phyloP scores from a whole-genome alignment of 2,113 vertebrate species.

The Eubucco bourcierii region DNA sequence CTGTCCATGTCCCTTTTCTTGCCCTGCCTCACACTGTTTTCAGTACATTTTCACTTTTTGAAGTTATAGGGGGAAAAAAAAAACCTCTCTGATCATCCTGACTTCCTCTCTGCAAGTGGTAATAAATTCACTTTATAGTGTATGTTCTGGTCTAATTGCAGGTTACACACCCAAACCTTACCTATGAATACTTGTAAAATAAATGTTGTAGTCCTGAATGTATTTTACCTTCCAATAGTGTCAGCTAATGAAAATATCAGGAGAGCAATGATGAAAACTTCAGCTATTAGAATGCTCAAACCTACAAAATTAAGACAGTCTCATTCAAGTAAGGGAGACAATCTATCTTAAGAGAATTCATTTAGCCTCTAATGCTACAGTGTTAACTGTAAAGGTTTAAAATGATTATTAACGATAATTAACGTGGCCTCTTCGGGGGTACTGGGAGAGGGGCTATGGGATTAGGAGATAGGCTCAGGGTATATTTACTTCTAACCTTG shows the following conservation, averaged over 20 bases:
- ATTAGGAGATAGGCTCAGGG: background rate
- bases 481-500: background rate
- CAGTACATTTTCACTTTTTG: background rate
- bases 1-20: background rate
- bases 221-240: background rate
- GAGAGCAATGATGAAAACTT: background rate
- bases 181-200: background rate
- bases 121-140: constrained; percentile 6
- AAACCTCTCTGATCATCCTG: background rate
- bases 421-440: background rate
- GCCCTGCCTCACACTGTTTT: background rate
- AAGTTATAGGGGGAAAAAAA: background rate
- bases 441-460: background rate
- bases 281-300: background rate
- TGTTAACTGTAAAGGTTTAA: background rate
- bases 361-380: background rate
- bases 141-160: constrained; percentile 40
- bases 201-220: background rate
- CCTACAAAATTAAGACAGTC: background rate
- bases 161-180: background rate
- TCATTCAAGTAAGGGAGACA: background rate
- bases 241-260: constrained; percentile 20
- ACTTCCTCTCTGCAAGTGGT: background rate
- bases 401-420: background rate
- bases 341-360: background rate